Conservation (phyloP, 1,140 invertebrate species). For the Drosophila ironensis region DNA sequence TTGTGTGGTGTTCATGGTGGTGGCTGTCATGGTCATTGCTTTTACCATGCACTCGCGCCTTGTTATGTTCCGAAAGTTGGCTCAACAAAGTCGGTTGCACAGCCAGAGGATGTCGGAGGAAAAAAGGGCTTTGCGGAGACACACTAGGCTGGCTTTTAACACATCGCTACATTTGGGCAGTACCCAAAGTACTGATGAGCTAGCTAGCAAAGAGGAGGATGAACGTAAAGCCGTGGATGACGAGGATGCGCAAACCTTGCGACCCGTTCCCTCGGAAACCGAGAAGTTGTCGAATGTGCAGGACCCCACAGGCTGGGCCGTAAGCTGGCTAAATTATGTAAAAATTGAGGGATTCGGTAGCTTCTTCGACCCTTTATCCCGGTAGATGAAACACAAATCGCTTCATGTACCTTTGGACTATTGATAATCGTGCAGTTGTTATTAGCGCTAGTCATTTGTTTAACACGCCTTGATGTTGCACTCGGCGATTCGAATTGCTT, state of each 20-base stretch:
- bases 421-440: no score
- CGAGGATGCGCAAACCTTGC: background rate
- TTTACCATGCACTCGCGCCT: constrained; percentile 6
- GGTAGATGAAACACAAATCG: no score
- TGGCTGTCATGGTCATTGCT: constrained; percentile 4
- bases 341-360: no score
- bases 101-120: background rate
- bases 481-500: no score
- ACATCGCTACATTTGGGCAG: background rate
- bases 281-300: no score
- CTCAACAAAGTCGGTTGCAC: background rate
- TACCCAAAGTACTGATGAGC: background rate
- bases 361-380: no score
- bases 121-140: background rate
- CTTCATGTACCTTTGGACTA: no score
- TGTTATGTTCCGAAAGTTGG: background rate
- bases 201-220: background rate
- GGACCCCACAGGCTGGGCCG: no score
- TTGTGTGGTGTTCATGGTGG: constrained; percentile 19
- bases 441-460: no score
- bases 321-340: no score
- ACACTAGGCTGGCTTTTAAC: background rate
- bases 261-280: background rate
- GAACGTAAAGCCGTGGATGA: background rate
- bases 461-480: no score